Evolutionary conservation across 2,113 vertebrate species (phyloP).

Genomic region (Arizona elegans): DNA sequence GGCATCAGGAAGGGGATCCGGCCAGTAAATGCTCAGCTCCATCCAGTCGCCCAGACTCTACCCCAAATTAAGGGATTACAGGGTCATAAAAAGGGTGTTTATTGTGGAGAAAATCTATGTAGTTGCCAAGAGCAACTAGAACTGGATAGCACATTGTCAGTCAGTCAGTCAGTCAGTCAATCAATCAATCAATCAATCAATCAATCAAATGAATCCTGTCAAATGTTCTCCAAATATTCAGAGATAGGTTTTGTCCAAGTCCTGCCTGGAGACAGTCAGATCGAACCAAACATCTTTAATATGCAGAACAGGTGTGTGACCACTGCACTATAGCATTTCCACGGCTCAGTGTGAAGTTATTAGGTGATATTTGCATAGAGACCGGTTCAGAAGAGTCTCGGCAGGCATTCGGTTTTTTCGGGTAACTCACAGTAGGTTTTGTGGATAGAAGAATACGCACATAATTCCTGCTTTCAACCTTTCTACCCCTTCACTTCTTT

Average conservation of each 20-base stretch:
- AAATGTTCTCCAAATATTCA: not conserved
- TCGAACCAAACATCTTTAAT: not conserved
- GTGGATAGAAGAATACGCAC: not conserved
- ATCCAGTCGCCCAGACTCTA: not conserved
- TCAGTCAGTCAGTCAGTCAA: not conserved
- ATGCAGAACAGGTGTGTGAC: not conserved
- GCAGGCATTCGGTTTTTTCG: not conserved
- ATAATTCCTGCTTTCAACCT: not conserved
- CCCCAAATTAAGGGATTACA: not conserved
- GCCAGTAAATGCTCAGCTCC: not conserved
- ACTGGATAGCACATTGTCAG: not conserved
- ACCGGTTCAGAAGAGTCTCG: not conserved
- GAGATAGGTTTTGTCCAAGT: not conserved
- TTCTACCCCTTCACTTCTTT: not conserved
- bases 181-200: not conserved
- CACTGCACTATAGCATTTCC: not conserved
- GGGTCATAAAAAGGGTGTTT: not conserved
- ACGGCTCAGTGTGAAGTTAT: not conserved
- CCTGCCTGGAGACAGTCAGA: not conserved
- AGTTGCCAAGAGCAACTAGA: not conserved
- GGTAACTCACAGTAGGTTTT: not conserved
- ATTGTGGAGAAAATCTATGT: not conserved
- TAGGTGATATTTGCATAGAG: not conserved
- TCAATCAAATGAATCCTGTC: not conserved
- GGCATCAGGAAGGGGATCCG: not conserved